These are phyloP conservation scores for Philereme transversata DNA, from an alignment of 2,888 invertebrate species.

Conservation along the genomic window DNA sequence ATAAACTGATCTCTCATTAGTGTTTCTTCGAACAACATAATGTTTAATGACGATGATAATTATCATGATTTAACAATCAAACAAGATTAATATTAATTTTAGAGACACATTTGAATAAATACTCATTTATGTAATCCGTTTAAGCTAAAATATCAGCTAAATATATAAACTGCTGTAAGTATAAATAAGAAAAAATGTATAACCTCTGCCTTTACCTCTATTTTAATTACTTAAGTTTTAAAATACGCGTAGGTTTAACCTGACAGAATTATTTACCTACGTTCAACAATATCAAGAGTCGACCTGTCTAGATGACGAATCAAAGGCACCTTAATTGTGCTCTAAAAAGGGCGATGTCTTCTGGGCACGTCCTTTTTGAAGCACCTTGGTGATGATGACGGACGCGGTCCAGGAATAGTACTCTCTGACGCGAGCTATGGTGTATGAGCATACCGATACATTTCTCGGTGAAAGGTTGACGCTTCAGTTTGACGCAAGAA, in stretches of 20 bases:
- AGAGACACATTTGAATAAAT: too few species aligned
- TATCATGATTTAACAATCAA: too few species aligned
- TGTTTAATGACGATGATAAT: too few species aligned
- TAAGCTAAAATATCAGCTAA: too few species aligned
- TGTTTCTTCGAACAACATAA: too few species aligned
- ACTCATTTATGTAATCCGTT: too few species aligned
- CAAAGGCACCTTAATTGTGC: conserved; percentile 52
- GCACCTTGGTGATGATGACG: conserved; percentile 64
- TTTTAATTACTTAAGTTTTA: background rate
- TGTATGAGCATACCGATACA: conserved; percentile 50
- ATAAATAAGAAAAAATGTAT: too few species aligned
- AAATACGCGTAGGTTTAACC: conserved; percentile 4
- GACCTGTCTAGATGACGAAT: conserved; percentile 53
- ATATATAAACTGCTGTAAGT: too few species aligned
- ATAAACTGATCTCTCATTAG: too few species aligned
- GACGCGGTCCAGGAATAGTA: conserved; percentile 64
- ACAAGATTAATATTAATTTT: too few species aligned
- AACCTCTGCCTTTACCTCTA: too few species aligned
- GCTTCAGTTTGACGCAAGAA: conserved; percentile 73
- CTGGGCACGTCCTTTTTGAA: conserved; percentile 50
- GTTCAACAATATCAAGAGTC: conserved; percentile 31
- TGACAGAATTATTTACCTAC: conserved; percentile 20
- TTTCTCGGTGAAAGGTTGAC: conserved; percentile 64
- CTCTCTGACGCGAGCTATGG: conserved; percentile 61
- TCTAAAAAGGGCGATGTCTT: conserved; percentile 49